Conservation (phyloP, 2,888 invertebrate genomes). For the Cataglyphis livida region DNA sequence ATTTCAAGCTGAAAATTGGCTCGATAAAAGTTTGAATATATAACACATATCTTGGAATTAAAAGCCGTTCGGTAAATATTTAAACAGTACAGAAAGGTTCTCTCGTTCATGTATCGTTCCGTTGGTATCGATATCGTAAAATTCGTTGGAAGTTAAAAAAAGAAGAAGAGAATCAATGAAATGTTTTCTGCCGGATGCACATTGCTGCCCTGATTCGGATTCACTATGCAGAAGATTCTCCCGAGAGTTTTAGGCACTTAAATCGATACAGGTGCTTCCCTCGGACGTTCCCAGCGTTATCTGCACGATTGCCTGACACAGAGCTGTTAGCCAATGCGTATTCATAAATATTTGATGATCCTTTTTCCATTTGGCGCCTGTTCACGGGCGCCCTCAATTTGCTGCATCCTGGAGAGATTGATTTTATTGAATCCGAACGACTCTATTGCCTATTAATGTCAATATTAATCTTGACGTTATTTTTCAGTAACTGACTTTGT, state of each 20-base stretch:
- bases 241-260: slow-evolving; percentile 67
- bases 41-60: slow-evolving; percentile 26
- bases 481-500: neutral
- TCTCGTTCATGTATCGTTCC: slow-evolving; percentile 40
- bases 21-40: slow-evolving; percentile 22
- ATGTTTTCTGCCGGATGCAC: slow-evolving; percentile 43
- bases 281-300: slow-evolving; percentile 70
- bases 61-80: slow-evolving; percentile 37
- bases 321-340: slow-evolving; percentile 75
- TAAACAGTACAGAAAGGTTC: slow-evolving; percentile 17
- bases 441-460: slow-evolving; percentile 42
- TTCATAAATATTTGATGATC: slow-evolving; percentile 83
- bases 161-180: slow-evolving; percentile 52
- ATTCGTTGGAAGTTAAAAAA: slow-evolving; percentile 42
- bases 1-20: neutral
- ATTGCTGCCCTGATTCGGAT: slow-evolving; percentile 41
- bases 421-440: slow-evolving; percentile 67
- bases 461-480: slow-evolving; percentile 47
- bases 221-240: slow-evolving; percentile 49
- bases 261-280: slow-evolving; percentile 71
- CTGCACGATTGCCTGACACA: slow-evolving; percentile 75
- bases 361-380: slow-evolving; percentile 64
- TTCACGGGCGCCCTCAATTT: slow-evolving; percentile 46
- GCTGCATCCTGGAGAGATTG: slow-evolving; percentile 60
- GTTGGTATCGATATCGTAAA: slow-evolving; percentile 57